phyloP scores from a whole-genome alignment of 2,797 vertebrate genomes.

The Coranthus polyacanthus region DNA sequence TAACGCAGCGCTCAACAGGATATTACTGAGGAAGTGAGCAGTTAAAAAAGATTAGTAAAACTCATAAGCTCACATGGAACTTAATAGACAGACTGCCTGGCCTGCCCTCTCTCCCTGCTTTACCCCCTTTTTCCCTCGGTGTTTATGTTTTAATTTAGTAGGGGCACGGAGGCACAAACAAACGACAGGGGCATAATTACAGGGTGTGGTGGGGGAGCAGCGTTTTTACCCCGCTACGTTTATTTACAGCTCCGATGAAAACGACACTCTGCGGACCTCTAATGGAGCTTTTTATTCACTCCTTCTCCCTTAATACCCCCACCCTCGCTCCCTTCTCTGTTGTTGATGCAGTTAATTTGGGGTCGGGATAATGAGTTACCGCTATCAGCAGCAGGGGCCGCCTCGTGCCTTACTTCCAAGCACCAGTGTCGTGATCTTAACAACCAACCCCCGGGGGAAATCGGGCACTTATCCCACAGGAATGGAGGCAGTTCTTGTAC shows the following conservation, averaged over 20 bases:
- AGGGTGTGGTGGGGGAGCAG: too few species aligned
- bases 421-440: slow-evolving; percentile 23
- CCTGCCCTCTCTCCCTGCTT: background rate
- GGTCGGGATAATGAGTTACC: slow-evolving; percentile 53
- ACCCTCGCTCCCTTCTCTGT: slow-evolving; percentile 3
- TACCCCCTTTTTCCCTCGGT: slow-evolving; percentile 13
- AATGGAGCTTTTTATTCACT: slow-evolving; percentile 54
- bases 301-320: slow-evolving; percentile 13
- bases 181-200: slow-evolving; percentile 54
- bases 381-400: slow-evolving; percentile 29
- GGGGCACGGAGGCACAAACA: slow-evolving; percentile 32
- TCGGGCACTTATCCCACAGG: background rate
- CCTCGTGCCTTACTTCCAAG: slow-evolving; percentile 18
- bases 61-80: slow-evolving; percentile 28
- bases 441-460: background rate
- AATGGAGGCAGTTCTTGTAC: background rate
- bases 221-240: slow-evolving; percentile 47
- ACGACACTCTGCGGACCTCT: slow-evolving; percentile 49
- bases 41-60: too few species aligned
- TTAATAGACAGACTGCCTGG: slow-evolving; percentile 15
- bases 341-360: slow-evolving; percentile 59
- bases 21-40: slow-evolving; percentile 19
- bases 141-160: slow-evolving; percentile 51
- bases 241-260: slow-evolving; percentile 66
- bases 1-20: too few species aligned